Evolutionary conservation across 2,113 vertebrate species (phyloP), one percentile per base, ranked within the genome.

Genomic region (Serinus canaria): DNA sequence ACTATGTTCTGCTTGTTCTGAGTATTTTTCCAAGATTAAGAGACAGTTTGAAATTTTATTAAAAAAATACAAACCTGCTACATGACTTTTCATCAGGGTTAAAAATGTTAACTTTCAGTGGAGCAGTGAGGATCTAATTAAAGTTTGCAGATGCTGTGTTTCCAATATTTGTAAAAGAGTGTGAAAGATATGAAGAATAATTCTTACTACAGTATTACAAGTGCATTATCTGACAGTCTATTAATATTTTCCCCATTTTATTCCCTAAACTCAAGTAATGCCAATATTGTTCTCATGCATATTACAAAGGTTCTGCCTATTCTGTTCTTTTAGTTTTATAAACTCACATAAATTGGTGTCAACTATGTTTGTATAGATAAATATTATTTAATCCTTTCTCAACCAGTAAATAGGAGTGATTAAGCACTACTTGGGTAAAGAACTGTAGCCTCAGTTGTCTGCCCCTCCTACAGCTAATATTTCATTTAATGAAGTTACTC

Each of bases 401-500:
- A 4, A 43, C 25, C 55, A 43, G 83, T 58, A 50, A 89, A 86
- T 13, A 84, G 22, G 92, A 88, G 67, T 47, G n/a, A 74, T 82
- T 70, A 84, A 85, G 50, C 39, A 89, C 55, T 22, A 86, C 13
- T 35, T 77, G 30, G 13, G 55, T 72, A 53, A 19, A 86, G 50
- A 92, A 39, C 39, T 63, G 73, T 15, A 59, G 39, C 50, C 50
- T 31, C 50, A 58, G 35, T 23, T 88, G 17, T 31, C 37, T 87
- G 39, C 23, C 33, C 50, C 73, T 90, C 64, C 85, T 90, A 39
- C 30, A 73, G 72, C 27, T 82, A 73, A 82, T 91, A 90, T 87
- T 90, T 84, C 83, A 88, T 31, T 74, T 81, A 75, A 94, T 24
- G 37, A 95, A 95, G 25, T 89, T 95, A 94, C n/a, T 47, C 28